Evolutionary conservation across 1,140 invertebrate genomes (phyloP).

Genomic region (Cherax quadricarinatus): DNA sequence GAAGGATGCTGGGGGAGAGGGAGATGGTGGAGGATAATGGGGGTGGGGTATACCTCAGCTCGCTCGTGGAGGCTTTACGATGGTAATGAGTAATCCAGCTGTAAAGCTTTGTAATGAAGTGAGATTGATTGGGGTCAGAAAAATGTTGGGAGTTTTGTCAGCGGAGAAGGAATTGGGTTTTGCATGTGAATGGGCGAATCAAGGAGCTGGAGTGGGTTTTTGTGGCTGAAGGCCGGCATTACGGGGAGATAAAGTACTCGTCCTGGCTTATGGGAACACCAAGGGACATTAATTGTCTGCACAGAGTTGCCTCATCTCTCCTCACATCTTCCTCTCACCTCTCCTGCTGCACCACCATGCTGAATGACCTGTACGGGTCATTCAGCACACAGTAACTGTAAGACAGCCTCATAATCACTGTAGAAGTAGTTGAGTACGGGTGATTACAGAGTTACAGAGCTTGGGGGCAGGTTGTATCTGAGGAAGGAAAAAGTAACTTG

Average conservation of each 20-base stretch:
- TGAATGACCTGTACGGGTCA: no score
- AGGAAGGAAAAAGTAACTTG: no score
- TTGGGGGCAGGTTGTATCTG: no score
- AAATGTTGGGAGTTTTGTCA: constrained; percentile 24
- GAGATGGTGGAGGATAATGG: background rate
- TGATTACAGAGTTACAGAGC: no score
- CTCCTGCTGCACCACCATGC: background rate
- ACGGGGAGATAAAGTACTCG: constrained; percentile 27
- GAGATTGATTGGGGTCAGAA: constrained; percentile 47
- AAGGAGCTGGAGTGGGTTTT: constrained; percentile 36
- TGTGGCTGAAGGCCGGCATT: background rate
- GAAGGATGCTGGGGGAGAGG: no score
- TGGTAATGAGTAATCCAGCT: constrained; percentile 51
- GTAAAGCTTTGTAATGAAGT: constrained; percentile 60
- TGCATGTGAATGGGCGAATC: constrained; percentile 56
- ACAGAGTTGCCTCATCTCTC: background rate
- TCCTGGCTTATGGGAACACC: constrained; percentile 3
- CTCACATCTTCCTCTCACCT: background rate
- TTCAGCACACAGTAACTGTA: no score
- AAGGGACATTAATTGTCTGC: background rate
- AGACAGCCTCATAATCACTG: no score
- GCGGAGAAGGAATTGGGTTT: constrained; percentile 33
- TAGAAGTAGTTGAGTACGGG: no score
- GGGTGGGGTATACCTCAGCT: no score
- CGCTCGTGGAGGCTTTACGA: constrained; percentile 20